Evolutionary conservation across 2,113 vertebrate species (phyloP).

Genomic region (Microcebus jonahi): DNA sequence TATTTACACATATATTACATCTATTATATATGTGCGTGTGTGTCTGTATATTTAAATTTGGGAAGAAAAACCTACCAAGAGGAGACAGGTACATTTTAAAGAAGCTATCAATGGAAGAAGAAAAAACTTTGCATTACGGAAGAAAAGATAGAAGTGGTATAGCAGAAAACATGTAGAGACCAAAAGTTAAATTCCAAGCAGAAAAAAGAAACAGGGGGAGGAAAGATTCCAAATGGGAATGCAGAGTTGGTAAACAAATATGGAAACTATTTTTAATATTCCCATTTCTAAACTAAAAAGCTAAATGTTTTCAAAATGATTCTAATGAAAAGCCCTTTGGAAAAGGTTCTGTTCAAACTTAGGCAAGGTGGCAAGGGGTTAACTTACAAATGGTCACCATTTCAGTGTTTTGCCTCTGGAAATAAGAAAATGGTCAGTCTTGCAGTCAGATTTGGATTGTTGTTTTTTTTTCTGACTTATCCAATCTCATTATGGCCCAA

Average conservation of each 20-base stretch:
- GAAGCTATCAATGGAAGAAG: not conserved
- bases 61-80: not conserved
- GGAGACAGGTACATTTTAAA: not conserved
- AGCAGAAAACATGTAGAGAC: not conserved
- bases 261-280: not conserved
- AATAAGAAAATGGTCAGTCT: not conserved
- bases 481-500: not conserved
- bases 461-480: not conserved
- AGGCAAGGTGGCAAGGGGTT: not conserved
- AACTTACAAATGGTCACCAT: not conserved
- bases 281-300: slow-evolving; percentile 1
- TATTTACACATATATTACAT: not conserved
- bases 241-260: not conserved
- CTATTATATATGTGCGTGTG: not conserved
- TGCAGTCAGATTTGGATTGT: not conserved
- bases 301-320: slow-evolving; percentile 1
- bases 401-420: not conserved
- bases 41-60: not conserved
- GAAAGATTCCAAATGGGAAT: not conserved
- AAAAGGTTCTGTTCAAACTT: not conserved
- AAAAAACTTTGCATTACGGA: not conserved
- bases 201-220: not conserved
- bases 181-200: not conserved
- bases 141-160: not conserved
- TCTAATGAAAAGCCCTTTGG: not conserved